phyloP scores from a whole-genome alignment of 2,888 invertebrate genomes.

The Elegia similella region DNA sequence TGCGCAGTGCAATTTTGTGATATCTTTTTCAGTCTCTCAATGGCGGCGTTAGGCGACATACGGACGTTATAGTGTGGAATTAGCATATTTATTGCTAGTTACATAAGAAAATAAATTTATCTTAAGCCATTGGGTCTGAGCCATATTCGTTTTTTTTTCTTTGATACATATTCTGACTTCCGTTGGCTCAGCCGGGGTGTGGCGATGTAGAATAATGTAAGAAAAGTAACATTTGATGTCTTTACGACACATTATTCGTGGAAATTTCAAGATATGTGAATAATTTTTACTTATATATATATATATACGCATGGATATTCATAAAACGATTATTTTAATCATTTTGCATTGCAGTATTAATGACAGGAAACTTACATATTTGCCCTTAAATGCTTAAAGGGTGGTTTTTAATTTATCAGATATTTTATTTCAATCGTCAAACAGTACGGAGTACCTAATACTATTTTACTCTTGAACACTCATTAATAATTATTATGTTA shows the following conservation, averaged over 20 bases:
- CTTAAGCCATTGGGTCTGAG: constrained; percentile 63
- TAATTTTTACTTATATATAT: neutral
- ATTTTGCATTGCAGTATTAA: too few relatives aligned
- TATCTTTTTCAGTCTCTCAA: constrained; percentile 80
- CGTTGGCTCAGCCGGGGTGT: constrained; percentile 39
- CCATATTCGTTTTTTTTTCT: constrained; percentile 54
- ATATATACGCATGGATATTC: too few relatives aligned
- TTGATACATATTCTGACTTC: constrained; percentile 51
- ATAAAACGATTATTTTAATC: too few relatives aligned
- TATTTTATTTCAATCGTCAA: too few relatives aligned
- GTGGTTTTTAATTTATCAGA: too few relatives aligned
- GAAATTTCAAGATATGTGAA: neutral
- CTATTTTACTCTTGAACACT: too few relatives aligned
- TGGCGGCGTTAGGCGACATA: constrained; percentile 74
- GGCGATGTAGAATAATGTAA: constrained; percentile 21
- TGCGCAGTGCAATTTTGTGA: constrained; percentile 81
- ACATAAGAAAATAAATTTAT: constrained; percentile 76
- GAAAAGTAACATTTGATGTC: neutral
- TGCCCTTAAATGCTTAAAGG: too few relatives aligned
- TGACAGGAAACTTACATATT: too few relatives aligned
- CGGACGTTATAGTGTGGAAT: constrained; percentile 78
- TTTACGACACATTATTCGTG: neutral
- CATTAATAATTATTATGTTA: too few relatives aligned
- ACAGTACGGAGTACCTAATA: too few relatives aligned
- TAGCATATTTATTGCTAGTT: constrained; percentile 80